Base-by-base conservation (phyloP, 1,140 invertebrate genomes). In the Eupristina koningsbergeri region DNA sequence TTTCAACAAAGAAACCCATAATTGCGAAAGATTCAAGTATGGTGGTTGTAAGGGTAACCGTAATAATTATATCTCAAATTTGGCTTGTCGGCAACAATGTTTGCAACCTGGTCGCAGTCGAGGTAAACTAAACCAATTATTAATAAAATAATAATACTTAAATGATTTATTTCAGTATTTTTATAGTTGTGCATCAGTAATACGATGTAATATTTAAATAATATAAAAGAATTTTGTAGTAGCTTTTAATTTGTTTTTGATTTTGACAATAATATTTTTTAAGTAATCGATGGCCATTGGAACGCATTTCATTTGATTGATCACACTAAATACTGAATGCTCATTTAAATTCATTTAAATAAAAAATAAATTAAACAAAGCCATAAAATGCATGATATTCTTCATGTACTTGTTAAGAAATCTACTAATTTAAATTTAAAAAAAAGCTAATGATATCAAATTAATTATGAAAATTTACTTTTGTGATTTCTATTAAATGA, bases 21-120 rank as follows among this genome's bases (percentile, higher is more conserved):
- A 92, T 53, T 98, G 98, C 89, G 93, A 95, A 86, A 92, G 94
- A 87, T 98, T 99, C 92, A 93, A 88, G 6, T 99, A 98, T 92
- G 97, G 97, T 29, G 98, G 98, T 34, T 99, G 98, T 92, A 96
- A 96, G 89, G 96, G 96, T 45, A 99, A 98, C 92, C 92, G 94
- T 82, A 99, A 99, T 92, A 96, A 97, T 86, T 98, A 98, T 92
- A 93, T 93, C 9, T 96, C 96, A 0, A 95, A 97, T 88, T 93
- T 95, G 81, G 95, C 97, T 71, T 99, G 98, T 88, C 93, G 94
- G 86, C 94, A 96, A 88, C 94, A 95, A 80, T 97, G 97, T 89
- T 91, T 95, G 64, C 93, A 95, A 78, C 95, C 96, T 17, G 96
- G 96, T 69, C 92, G 93, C 82, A 95, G 94, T 41, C 94, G 95